phyloP scores from a whole-genome alignment of 2,888 invertebrate genomes.

The Nudaria mundana region DNA sequence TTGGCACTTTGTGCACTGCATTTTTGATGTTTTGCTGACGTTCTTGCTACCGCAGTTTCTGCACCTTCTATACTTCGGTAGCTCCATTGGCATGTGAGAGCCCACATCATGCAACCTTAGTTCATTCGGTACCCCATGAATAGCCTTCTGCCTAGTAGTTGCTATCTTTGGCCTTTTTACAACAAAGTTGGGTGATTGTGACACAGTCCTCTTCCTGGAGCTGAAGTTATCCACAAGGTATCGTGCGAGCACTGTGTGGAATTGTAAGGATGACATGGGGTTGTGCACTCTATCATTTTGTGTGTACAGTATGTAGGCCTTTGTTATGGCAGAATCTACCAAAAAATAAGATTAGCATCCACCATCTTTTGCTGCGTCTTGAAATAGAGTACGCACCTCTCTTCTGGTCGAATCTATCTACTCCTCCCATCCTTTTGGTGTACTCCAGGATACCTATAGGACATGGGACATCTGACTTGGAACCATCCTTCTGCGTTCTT shows the following conservation, averaged over 20 bases:
- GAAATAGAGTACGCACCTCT: constrained; percentile 17
- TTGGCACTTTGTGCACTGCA: constrained; percentile 13
- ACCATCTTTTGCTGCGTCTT: constrained; percentile 9
- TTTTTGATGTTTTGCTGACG: constrained; percentile 12
- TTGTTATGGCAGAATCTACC: constrained; percentile 6
- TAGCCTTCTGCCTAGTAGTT: constrained; percentile 15
- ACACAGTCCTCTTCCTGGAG: constrained; percentile 16
- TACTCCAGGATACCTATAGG: constrained; percentile 10
- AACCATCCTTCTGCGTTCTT: constrained; percentile 21
- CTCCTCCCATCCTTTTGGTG: constrained; percentile 16
- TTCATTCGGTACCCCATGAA: constrained; percentile 15
- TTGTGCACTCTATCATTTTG: constrained; percentile 7
- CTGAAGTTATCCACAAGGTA: constrained; percentile 3
- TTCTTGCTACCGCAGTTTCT: constrained; percentile 16
- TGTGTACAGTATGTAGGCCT: constrained; percentile 3
- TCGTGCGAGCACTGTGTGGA: constrained; percentile 4
- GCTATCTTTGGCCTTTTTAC: constrained; percentile 13
- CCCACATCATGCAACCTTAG: constrained; percentile 9
- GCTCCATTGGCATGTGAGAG: constrained; percentile 17
- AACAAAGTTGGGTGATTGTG: constrained; percentile 6
- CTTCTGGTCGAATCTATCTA: constrained; percentile 23
- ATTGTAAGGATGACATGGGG: constrained; percentile 4
- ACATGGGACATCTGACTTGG: constrained; percentile 12
- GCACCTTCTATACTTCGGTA: constrained; percentile 17
- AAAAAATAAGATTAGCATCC: constrained; percentile 10